Conservation (phyloP, 2,888 invertebrate genomes). For the Chorisops tibialis region DNA sequence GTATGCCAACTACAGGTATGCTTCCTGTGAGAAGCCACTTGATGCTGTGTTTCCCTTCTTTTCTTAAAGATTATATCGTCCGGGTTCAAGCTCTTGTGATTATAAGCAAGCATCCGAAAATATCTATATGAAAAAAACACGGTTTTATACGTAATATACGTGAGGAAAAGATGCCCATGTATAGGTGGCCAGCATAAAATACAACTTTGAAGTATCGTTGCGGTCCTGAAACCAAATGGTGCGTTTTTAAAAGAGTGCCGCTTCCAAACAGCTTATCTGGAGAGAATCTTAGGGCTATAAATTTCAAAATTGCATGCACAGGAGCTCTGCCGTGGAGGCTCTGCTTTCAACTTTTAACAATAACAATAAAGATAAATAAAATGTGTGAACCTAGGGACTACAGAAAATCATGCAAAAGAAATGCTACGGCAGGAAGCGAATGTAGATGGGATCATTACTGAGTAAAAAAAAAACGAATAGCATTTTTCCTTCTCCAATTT, state of each 20-base stretch:
- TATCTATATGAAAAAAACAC: neutral
- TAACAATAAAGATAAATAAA: too few relatives aligned
- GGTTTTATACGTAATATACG: neutral
- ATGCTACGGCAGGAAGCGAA: too few relatives aligned
- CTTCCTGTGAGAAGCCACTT: neutral
- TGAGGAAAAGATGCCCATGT: too few relatives aligned
- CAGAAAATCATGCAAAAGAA: too few relatives aligned
- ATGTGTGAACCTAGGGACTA: too few relatives aligned
- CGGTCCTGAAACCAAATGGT: conserved; percentile 9
- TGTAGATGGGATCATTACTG: too few relatives aligned
- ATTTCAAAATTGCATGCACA: conserved; percentile 11
- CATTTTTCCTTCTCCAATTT: too few relatives aligned
- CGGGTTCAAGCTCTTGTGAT: neutral
- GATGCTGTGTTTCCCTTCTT: neutral
- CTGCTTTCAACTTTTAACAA: too few relatives aligned
- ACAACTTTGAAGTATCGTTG: too few relatives aligned
- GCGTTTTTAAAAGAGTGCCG: conserved; percentile 21
- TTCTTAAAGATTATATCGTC: conserved; percentile 14
- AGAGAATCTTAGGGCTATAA: conserved; percentile 14
- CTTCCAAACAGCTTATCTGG: conserved; percentile 21
- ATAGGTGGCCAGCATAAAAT: too few relatives aligned
- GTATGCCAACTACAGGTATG: conserved; percentile 8
- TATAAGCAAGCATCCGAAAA: conserved; percentile 1
- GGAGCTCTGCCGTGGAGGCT: too few relatives aligned
- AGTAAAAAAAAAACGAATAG: too few relatives aligned